Evolutionary conservation across 2,797 vertebrate species (phyloP).

Genomic region (Eleutherodactylus coqui): DNA sequence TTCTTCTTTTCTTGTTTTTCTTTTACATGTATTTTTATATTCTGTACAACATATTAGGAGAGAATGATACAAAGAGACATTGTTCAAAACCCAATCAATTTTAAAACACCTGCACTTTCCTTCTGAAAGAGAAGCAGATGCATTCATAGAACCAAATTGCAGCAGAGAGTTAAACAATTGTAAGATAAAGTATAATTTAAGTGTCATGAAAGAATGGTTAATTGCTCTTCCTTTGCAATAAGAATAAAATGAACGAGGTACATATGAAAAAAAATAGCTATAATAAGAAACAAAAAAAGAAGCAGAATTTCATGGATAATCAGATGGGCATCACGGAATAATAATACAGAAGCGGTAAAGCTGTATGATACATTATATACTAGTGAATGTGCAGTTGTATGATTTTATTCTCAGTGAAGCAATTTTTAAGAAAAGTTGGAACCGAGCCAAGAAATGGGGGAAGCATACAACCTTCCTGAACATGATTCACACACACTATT

Average conservation of each 20-base stretch:
- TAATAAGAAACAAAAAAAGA: conserved; percentile 17
- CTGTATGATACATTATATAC: background rate
- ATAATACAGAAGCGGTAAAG: background rate
- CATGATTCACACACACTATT: too few species aligned
- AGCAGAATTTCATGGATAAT: background rate
- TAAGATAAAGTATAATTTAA: conserved; percentile 48
- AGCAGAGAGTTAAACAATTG: conserved; percentile 34
- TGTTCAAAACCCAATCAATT: background rate
- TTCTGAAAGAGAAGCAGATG: conserved; percentile 18
- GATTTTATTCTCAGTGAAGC: background rate
- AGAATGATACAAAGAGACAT: background rate
- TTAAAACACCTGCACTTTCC: conserved; percentile 10
- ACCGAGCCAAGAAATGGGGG: background rate
- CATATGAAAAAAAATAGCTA: background rate
- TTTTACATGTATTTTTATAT: conserved; percentile 15
- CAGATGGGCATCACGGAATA: background rate
- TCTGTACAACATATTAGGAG: conserved; percentile 6
- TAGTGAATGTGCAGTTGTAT: background rate
- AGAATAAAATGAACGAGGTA: conserved; percentile 23
- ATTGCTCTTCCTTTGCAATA: conserved; percentile 9
- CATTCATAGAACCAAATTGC: conserved; percentile 39
- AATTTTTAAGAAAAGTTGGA: background rate
- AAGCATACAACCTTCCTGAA: background rate
- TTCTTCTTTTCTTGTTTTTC: conserved; percentile 10
- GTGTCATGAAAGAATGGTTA: conserved; percentile 44